Evolutionary conservation across 2,113 vertebrate species (phyloP).

Genomic region (Cheilinus undulatus): DNA sequence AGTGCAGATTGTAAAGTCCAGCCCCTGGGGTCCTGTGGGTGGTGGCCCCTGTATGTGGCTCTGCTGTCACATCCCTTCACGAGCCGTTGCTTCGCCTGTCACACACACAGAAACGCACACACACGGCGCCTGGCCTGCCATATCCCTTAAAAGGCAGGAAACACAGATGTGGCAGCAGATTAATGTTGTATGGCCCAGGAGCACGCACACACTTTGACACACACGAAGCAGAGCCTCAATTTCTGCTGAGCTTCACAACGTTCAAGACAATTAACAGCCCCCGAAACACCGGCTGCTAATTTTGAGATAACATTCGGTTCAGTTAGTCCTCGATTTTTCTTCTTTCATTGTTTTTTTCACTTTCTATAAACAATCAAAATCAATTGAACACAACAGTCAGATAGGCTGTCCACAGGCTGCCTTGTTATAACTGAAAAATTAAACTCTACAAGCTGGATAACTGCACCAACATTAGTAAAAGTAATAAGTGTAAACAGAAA

Average conservation of each 20-base stretch:
- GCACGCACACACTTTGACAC: slow-evolving; percentile 40
- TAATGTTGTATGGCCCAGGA: slow-evolving; percentile 80
- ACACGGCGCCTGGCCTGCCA: slow-evolving; percentile 71
- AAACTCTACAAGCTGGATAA: not conserved
- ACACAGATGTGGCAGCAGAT: slow-evolving; percentile 82
- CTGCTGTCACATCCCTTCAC: slow-evolving; percentile 79
- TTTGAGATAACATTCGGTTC: slow-evolving; percentile 6
- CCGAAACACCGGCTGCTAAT: slow-evolving; percentile 25
- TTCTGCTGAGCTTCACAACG: slow-evolving; percentile 26
- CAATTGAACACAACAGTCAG: not conserved
- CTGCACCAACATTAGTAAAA: not conserved
- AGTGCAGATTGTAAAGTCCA: slow-evolving; percentile 49
- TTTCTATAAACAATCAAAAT: not conserved
- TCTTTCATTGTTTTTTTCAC: not conserved
- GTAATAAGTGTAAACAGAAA: slow-evolving; percentile 8
- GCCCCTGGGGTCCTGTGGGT: slow-evolving; percentile 70
- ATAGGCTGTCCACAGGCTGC: not conserved
- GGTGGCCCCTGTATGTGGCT: slow-evolving; percentile 74
- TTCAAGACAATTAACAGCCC: slow-evolving; percentile 31
- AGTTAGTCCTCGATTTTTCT: not conserved
- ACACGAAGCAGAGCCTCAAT: slow-evolving; percentile 17
- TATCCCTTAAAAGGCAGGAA: slow-evolving; percentile 77
- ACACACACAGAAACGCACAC: slow-evolving; percentile 56
- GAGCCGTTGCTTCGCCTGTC: slow-evolving; percentile 64
- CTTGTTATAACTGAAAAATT: slow-evolving; percentile 2